These are phyloP conservation scores for Gymnocheta viridis DNA, from an alignment of 2,888 invertebrate genomes.

Conservation along the genomic window DNA sequence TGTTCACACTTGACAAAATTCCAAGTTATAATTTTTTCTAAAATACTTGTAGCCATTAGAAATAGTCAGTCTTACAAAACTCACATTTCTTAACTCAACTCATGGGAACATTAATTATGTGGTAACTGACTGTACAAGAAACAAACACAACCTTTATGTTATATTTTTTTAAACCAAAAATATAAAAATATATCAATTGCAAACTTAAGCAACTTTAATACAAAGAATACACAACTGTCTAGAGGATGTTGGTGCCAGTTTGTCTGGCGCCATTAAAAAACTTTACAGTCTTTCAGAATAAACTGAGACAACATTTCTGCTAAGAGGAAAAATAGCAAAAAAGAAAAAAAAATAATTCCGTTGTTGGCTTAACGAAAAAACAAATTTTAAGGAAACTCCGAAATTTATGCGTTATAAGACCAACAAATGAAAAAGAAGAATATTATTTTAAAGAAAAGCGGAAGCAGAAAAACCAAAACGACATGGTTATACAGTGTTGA, in stretches of 20 bases:
- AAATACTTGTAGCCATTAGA: neutral
- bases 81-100: neutral
- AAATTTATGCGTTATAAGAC: constrained; percentile 65
- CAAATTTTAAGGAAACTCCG: constrained; percentile 48
- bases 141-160: constrained; percentile 4
- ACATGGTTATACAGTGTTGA: constrained; percentile 41
- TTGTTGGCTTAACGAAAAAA: constrained; percentile 24
- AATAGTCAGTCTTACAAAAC: neutral
- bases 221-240: constrained; percentile 47
- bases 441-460: constrained; percentile 38
- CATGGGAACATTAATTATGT: constrained; percentile 40
- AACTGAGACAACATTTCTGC: constrained; percentile 31
- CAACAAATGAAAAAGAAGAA: constrained; percentile 38
- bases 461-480: constrained; percentile 42
- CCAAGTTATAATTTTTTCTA: no score
- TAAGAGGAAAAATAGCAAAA: constrained; percentile 5
- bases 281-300: constrained; percentile 56
- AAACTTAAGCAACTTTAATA: constrained; percentile 29
- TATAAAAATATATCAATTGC: constrained; percentile 27
- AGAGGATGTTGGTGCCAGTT: constrained; percentile 72
- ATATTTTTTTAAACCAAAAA: constrained; percentile 29
- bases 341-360: constrained; percentile 14
- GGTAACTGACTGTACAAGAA: constrained; percentile 4
- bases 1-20: no score
- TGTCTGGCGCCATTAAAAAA: constrained; percentile 77